Evolutionary conservation across 2,797 vertebrate species (phyloP), one percentile per base, ranked within the genome.

Genomic region (Cossypha dichroa): DNA sequence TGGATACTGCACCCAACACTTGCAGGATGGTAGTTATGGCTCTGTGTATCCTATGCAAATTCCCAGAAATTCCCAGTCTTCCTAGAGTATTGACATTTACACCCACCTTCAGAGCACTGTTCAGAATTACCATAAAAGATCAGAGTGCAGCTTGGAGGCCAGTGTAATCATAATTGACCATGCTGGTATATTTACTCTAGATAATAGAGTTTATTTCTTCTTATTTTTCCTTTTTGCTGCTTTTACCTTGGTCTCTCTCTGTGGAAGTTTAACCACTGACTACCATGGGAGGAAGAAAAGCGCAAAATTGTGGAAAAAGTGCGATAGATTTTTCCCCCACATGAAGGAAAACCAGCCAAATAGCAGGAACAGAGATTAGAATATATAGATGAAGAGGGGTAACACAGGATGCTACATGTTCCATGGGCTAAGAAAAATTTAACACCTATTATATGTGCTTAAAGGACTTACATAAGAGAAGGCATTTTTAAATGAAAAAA

Each of bases 201-300:
- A 33, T 96, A 93, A 94, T 90, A 86, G 93, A 87, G 55, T 90
- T 86, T 66, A 60, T 51, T 72, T 85, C 62, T 86, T 74, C 77
- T 68, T 73, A 58, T 75, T 69, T 84, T 93, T 52, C 59, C 36
- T 84, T 90, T 69, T 59, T 73, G 26, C 58, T 91, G 79, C 54
- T 84, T 88, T 62, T 81, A 51, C 22, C 17, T 70, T 68, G 46
- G 15, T 95, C 54, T 94, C 41, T 64, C 73, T 49, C 62, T 55
- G 19, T 43, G 48, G 75, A 89, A 82, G 31, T 59, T 87, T 54
- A 70, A 70, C 25, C 20, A 79, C 15, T 52, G 49, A 20, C 8
- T 86, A 25, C 43, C 66, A 62, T 1, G 6, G 25, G 31, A 87
- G 46, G 49, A 72, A 94, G 22, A 73, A 54, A 78, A 59, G 51